Percentiles rank a stretch among this genome's conserved stretches.
These are phyloP conservation scores for Apostichopus parvimensis DNA, from an alignment of 35 echinoderm and acorn worm species.

Conservation along the genomic window DNA sequence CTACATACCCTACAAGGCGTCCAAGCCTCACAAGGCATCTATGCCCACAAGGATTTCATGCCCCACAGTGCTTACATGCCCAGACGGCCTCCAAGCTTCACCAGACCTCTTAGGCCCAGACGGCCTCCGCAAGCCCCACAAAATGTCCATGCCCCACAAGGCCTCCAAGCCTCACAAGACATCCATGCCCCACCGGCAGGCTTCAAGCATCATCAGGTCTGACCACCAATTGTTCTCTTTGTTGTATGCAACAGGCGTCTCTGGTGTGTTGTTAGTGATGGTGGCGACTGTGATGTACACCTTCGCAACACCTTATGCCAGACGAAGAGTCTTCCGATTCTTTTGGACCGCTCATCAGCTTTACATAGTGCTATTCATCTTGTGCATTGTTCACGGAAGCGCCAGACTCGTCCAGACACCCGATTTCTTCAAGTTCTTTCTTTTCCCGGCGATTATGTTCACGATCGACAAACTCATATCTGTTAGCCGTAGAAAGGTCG, in stretches of 20 bases:
- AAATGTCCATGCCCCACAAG: no score
- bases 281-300: slow-evolving; percentile 58
- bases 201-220: no score
- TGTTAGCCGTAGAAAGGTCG: slow-evolving; percentile 59
- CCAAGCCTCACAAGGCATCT: no score
- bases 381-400: slow-evolving; percentile 72
- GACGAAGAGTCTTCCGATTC: slow-evolving; percentile 72
- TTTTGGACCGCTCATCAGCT: slow-evolving; percentile 82
- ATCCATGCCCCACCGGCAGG: no score
- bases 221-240: background rate
- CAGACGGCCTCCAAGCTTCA: no score
- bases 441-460: slow-evolving; percentile 66
- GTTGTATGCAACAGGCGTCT: slow-evolving; percentile 62
- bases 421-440: slow-evolving; percentile 59
- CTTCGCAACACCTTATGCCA: slow-evolving; percentile 69
- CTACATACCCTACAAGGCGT: no score
- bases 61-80: no score
- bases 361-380: slow-evolving; percentile 60
- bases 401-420: slow-evolving; percentile 58
- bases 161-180: no score
- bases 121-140: no score
- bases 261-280: slow-evolving; percentile 63
- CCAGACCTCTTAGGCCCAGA: no score
- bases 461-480: slow-evolving; percentile 74
- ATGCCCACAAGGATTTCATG: no score